A percentile compares a stretch with the other conserved stretches of the same genome.
Evolutionary conservation across 1,140 invertebrate genomes (phyloP).

Genomic region (Pseudobourletiella spinata): DNA sequence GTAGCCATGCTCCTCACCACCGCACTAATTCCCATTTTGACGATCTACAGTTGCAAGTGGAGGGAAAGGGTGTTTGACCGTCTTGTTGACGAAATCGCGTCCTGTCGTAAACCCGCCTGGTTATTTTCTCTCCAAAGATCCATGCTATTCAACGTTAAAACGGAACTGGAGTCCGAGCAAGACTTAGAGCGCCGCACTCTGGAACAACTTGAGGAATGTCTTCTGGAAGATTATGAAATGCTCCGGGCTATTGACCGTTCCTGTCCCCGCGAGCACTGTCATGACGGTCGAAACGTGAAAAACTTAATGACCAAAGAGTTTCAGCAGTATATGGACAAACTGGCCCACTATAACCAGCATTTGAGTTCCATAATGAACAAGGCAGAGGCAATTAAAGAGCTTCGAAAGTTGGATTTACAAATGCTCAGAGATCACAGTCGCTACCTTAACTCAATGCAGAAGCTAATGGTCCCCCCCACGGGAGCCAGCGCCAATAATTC

Average conservation of each 20-base stretch:
- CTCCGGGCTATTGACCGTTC: background rate
- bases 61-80: background rate
- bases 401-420: background rate
- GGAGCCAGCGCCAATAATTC: too few species aligned
- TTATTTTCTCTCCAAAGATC: background rate
- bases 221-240: background rate
- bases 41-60: background rate
- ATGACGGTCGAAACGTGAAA: background rate
- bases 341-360: background rate
- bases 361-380: background rate
- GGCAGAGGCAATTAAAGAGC: background rate
- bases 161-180: background rate
- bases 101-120: background rate
- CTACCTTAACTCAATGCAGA: background rate
- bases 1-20: background rate
- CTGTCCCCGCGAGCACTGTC: background rate
- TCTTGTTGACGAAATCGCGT: background rate
- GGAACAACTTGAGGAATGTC: background rate
- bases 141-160: background rate
- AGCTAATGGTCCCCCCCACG: background rate
- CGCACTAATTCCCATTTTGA: background rate
- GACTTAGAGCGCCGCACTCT: background rate
- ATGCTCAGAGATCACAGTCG: background rate
- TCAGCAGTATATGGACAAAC: background rate
- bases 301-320: background rate